Evolutionary conservation across 2,797 vertebrate genomes (phyloP).

Genomic region (Peromyscus aztecus): DNA sequence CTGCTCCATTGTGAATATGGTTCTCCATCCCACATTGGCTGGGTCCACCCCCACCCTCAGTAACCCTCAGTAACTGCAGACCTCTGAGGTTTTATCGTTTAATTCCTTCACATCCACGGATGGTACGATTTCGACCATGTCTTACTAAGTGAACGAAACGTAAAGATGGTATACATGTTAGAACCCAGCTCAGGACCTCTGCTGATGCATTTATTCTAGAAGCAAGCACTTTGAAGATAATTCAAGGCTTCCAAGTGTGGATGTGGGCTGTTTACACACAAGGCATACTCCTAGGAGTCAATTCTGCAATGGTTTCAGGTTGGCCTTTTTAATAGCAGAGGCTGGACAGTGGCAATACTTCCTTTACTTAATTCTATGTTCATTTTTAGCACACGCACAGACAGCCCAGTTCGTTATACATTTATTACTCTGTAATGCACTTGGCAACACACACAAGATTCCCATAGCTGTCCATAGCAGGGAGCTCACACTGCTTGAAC

Average conservation of each 20-base stretch:
- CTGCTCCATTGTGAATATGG: not conserved
- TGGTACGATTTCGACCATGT: not conserved
- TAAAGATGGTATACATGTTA: not conserved
- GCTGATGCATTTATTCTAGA: not conserved
- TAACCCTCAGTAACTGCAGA: constrained; percentile 17
- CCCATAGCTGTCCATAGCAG: constrained; percentile 48
- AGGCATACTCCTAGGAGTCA: not conserved
- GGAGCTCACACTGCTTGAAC: not conserved
- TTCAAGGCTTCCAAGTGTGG: fast-evolving
- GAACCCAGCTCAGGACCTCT: not conserved
- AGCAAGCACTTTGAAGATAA: not conserved
- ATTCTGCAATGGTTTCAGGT: not conserved
- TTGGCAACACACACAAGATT: constrained; percentile 62
- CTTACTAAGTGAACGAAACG: not conserved
- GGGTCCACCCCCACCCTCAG: not conserved
- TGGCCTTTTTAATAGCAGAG: constrained; percentile 1
- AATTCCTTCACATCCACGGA: constrained; percentile 1
- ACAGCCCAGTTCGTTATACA: constrained; percentile 22
- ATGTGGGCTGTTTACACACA: not conserved
- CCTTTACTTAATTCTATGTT: constrained; percentile 62
- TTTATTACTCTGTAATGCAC: constrained; percentile 74
- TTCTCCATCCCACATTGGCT: not conserved
- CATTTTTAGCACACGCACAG: constrained; percentile 63
- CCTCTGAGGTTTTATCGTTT: constrained; percentile 58
- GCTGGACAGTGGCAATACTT: constrained; percentile 10